A percentile compares a stretch with the other conserved stretches of the same genome.
Conservation (phyloP, 1,140 invertebrate genomes). For the Drosophila dunni region DNA sequence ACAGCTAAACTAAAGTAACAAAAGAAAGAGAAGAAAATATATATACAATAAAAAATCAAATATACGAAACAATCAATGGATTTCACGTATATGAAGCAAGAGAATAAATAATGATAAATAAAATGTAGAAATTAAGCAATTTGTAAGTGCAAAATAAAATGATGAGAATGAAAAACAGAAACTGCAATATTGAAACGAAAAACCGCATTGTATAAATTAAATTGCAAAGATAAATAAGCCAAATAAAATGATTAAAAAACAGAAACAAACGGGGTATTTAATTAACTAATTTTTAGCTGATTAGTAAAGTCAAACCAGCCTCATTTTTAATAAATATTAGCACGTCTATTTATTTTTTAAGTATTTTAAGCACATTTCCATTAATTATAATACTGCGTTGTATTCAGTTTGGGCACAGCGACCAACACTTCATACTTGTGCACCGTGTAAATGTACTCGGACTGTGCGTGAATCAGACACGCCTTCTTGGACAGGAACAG, state of each 20-base stretch:
- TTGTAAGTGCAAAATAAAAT: slow-evolving; percentile 65
- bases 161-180: slow-evolving; percentile 43
- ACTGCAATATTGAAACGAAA: slow-evolving; percentile 63
- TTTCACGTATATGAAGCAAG: slow-evolving; percentile 65
- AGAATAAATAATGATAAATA: slow-evolving; percentile 14
- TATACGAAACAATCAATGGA: slow-evolving; percentile 67
- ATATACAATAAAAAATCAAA: slow-evolving; percentile 11
- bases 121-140: slow-evolving; percentile 67
- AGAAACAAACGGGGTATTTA: not conserved
- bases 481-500: not conserved
- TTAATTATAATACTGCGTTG: not conserved
- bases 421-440: slow-evolving; percentile 12
- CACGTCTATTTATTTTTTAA: too few relatives aligned
- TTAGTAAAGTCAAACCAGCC: too few relatives aligned
- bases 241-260: slow-evolving; percentile 67
- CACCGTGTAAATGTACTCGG: not conserved
- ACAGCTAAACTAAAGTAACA: slow-evolving; percentile 28
- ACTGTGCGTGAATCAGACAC: not conserved
- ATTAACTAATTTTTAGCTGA: too few relatives aligned
- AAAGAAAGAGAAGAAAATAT: not conserved
- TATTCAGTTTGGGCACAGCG: not conserved
- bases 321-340: too few relatives aligned
- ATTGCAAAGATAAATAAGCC: slow-evolving; percentile 79
- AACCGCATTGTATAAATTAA: slow-evolving; percentile 68
- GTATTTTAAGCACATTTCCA: too few relatives aligned